Conservation (phyloP, 1,140 invertebrate species). For the Drosophila jambulina region DNA sequence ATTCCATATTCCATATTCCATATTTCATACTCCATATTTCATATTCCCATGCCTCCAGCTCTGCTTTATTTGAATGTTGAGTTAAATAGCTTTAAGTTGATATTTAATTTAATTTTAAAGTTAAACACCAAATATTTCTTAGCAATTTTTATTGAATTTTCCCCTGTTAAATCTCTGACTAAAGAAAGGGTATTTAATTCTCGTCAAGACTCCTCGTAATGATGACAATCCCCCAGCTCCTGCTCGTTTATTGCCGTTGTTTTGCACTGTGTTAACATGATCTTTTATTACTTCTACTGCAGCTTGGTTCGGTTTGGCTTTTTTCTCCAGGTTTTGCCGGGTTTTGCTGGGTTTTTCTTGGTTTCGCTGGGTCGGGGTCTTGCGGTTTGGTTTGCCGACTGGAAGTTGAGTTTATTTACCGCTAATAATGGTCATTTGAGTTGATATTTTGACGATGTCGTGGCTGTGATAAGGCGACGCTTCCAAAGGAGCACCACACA, state of each 20-base stretch:
- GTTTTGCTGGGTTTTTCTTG: constrained; percentile 6
- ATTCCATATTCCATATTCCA: too few species aligned
- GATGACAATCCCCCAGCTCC: constrained; percentile 14
- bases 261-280: constrained; percentile 75
- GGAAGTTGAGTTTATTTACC: constrained; percentile 77
- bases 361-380: constrained; percentile 22
- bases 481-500: constrained; percentile 21
- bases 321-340: constrained; percentile 11
- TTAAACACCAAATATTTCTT: background rate
- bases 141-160: background rate
- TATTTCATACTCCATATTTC: too few species aligned
- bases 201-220: background rate
- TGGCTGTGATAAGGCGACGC: constrained; percentile 62
- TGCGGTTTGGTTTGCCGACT: constrained; percentile 39
- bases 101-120: background rate
- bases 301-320: constrained; percentile 19
- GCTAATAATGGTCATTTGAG: constrained; percentile 83
- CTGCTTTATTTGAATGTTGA: too few species aligned
- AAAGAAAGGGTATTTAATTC: constrained; percentile 8
- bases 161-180: background rate
- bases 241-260: constrained; percentile 46
- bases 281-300: constrained; percentile 75
- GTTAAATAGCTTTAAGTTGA: too few species aligned
- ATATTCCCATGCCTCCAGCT: too few species aligned
- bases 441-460: constrained; percentile 74